phyloP scores from a whole-genome alignment of 2,113 vertebrate genomes.

The Bubo scandiacus region DNA sequence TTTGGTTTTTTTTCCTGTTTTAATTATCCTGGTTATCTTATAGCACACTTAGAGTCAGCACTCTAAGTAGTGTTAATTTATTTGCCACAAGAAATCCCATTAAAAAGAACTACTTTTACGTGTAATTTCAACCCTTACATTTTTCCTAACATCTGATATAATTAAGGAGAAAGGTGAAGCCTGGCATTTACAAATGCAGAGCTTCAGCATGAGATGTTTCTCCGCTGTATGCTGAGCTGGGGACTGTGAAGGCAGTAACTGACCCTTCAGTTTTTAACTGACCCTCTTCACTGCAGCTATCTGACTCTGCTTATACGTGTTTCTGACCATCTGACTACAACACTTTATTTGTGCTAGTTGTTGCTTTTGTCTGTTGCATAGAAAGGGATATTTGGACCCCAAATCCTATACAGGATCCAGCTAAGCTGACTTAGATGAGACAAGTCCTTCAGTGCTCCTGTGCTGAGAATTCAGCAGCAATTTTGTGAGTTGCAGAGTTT shows the following conservation, averaged over 20 bases:
- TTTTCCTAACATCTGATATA: neutral
- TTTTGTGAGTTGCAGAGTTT: neutral
- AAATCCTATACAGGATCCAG: neutral
- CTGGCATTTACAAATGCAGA: neutral
- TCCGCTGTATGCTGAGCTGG: neutral
- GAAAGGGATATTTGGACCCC: neutral
- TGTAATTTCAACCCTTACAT: neutral
- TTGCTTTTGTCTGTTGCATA: neutral
- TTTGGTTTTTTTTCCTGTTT: neutral
- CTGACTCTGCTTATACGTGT: accelerated
- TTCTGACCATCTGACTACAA: neutral
- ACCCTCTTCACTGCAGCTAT: neutral
- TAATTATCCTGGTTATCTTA: conserved; percentile 24
- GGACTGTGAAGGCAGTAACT: neutral
- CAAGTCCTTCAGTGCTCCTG: neutral
- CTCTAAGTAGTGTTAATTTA: neutral
- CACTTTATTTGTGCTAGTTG: neutral
- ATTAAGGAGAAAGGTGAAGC: neutral
- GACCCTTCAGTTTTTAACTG: neutral
- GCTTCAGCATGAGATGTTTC: neutral
- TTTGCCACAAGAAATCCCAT: neutral
- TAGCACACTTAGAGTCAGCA: neutral
- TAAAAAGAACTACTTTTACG: neutral
- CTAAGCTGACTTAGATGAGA: neutral
- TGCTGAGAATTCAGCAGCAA: neutral